phyloP scores from a whole-genome alignment of 2,888 invertebrate species.

The Trachelus iudaicus region DNA sequence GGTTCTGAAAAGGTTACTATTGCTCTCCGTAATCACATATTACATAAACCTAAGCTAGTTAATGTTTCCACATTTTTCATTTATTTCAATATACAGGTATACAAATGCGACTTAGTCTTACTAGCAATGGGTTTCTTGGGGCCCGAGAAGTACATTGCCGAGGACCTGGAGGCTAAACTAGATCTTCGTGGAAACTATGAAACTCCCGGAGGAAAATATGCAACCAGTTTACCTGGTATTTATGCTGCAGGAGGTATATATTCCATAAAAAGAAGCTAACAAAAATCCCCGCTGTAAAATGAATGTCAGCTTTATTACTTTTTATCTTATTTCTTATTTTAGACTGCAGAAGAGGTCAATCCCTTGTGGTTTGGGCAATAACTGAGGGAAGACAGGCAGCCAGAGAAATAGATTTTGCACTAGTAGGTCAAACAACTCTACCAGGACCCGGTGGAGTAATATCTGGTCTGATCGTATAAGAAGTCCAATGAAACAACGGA shows the following conservation, averaged over 20 bases:
- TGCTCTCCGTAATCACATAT: background rate
- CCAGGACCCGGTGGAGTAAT: conserved; percentile 95
- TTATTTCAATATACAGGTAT: conserved; percentile 66
- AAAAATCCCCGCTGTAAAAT: conserved; percentile 8
- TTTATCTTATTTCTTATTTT: conserved; percentile 31
- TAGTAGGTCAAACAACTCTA: conserved; percentile 83
- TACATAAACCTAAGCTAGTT: background rate
- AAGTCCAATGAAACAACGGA: conserved; percentile 10
- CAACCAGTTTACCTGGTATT: conserved; percentile 83
- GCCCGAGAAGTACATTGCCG: conserved; percentile 89
- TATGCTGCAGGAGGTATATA: conserved; percentile 94
- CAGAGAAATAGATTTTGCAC: conserved; percentile 87
- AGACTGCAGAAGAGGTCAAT: conserved; percentile 99
- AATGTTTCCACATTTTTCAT: background rate
- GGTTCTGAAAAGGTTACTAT: conserved; percentile 75
- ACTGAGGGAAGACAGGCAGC: conserved; percentile 98
- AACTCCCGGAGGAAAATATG: conserved; percentile 81
- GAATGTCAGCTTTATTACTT: background rate
- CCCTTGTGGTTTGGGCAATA: conserved; percentile 98
- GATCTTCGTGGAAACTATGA: conserved; percentile 95
- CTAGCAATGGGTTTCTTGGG: conserved; percentile 99
- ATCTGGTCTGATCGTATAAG: conserved; percentile 43
- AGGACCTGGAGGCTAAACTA: conserved; percentile 80
- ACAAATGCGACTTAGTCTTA: conserved; percentile 89
- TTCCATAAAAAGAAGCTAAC: background rate